phyloP scores from a whole-genome alignment of 2,888 invertebrate species.

The Diplazon laetatorius region DNA sequence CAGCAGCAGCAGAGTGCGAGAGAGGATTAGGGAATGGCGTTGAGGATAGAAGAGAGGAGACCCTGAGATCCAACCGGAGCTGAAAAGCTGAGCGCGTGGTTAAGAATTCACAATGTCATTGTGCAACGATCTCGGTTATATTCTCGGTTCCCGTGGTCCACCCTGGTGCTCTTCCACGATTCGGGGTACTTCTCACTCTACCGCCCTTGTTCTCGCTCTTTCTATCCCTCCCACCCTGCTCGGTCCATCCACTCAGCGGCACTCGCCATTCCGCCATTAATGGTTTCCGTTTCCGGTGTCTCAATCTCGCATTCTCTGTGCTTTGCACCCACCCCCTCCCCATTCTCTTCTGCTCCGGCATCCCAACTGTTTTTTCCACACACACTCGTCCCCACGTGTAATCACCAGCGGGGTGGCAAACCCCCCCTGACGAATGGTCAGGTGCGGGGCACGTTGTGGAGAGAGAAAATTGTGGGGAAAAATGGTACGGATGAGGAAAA shows the following conservation, averaged over 20 bases:
- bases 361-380: constrained; percentile 30
- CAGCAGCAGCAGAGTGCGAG: neutral
- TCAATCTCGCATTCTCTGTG: constrained; percentile 70
- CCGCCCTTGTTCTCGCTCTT: constrained; percentile 43
- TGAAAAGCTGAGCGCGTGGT: constrained; percentile 65
- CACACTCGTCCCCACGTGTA: constrained; percentile 14
- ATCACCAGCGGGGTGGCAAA: constrained; percentile 12
- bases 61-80: constrained; percentile 39
- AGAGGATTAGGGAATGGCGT: constrained; percentile 2
- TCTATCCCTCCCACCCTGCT: constrained; percentile 8
- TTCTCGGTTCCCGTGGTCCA: constrained; percentile 59
- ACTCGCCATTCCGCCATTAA: constrained; percentile 73
- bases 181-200: constrained; percentile 53
- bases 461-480: neutral
- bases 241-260: constrained; percentile 55
- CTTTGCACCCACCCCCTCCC: constrained; percentile 41
- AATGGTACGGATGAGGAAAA: no score
- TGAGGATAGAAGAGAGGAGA: constrained; percentile 33
- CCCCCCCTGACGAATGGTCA: neutral
- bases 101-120: constrained; percentile 75
- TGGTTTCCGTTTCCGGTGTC: constrained; percentile 79
- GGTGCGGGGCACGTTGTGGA: neutral
- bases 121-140: constrained; percentile 70
- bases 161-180: constrained; percentile 25
- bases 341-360: no score